Evolutionary conservation across 2,888 invertebrate species (phyloP).

Genomic region (Cantharis flavilabris): DNA sequence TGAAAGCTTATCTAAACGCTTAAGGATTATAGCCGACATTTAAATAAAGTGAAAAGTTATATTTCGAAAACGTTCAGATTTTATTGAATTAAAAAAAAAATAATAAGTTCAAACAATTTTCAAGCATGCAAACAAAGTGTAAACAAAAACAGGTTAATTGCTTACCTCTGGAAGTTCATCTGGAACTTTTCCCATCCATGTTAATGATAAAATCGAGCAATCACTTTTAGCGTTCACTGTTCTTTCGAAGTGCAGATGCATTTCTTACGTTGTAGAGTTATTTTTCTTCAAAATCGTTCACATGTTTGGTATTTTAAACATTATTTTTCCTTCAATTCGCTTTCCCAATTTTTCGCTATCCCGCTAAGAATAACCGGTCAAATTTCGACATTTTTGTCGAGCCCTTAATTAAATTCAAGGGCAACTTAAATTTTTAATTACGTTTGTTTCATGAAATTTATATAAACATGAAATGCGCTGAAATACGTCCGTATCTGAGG

Average conservation of each 20-base stretch:
- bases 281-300: background rate
- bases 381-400: background rate
- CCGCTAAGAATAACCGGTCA: background rate
- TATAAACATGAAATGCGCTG: constrained; percentile 18
- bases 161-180: constrained; percentile 91
- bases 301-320: constrained; percentile 12
- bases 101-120: background rate
- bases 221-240: constrained; percentile 93
- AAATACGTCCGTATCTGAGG: constrained; percentile 38
- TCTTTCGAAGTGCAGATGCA: constrained; percentile 97
- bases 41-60: background rate
- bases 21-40: background rate
- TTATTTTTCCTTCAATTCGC: background rate
- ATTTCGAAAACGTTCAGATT: background rate
- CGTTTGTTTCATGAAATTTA: constrained; percentile 9
- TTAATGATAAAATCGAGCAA: constrained; percentile 90
- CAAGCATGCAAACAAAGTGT: background rate
- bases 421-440: background rate
- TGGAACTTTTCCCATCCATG: constrained; percentile 99
- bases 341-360: background rate
- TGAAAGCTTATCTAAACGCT: background rate
- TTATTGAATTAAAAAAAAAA: no score
- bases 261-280: constrained; percentile 50
- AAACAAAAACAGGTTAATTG: constrained; percentile 3
- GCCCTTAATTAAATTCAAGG: background rate